Evolutionary conservation across 2,797 vertebrate genomes (phyloP), one percentile per base, ranked within the genome.

Genomic region (Lophura swinhoii): DNA sequence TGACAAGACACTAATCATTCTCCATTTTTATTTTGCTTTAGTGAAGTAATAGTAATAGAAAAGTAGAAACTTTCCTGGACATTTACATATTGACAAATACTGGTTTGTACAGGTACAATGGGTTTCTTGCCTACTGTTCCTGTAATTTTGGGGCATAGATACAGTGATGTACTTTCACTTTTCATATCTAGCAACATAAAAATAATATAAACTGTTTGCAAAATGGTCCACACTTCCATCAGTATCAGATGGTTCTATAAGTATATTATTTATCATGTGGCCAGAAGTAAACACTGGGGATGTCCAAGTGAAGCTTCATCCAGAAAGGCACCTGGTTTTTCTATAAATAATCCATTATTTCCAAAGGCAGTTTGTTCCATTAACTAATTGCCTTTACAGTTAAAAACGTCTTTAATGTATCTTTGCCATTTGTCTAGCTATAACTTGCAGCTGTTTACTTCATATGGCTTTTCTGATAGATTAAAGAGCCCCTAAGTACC

Each of bases 401-500:
- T 78, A 63, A 93, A 91, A 84, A 77, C 53, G 59, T 44, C 31
- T 56, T 78, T 84, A 44, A 44, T 6, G 16, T 20, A 78, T 55
- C 59, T 92, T 89, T 86, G 0, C 0, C 80, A 84, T 89, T 80
- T 91, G 63, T 73, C 59, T 78, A 33, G 76, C 84, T 84, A 26
- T 55, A 89, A 91, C 51, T 58, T 86, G 39, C 39, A 86, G 28
- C 56, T 94, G 79, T 87, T 95, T 93, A 93, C 59, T 78, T 89
- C 63, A 93, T 91, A 67, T 17, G 76, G n/a, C 79, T 95, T 84
- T 86, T 86, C 70, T 92, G 70, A 70, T 39, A 85, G 93, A 90
- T 89, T 95, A 95, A 91, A 88, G 76, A 91, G 39, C 51, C n/a
- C 43, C 77, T 94, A 95, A 96, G 81, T 87, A 87, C 66, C 11